Conservation (phyloP, 2,888 invertebrate species). For the Drosophila phalerata region DNA sequence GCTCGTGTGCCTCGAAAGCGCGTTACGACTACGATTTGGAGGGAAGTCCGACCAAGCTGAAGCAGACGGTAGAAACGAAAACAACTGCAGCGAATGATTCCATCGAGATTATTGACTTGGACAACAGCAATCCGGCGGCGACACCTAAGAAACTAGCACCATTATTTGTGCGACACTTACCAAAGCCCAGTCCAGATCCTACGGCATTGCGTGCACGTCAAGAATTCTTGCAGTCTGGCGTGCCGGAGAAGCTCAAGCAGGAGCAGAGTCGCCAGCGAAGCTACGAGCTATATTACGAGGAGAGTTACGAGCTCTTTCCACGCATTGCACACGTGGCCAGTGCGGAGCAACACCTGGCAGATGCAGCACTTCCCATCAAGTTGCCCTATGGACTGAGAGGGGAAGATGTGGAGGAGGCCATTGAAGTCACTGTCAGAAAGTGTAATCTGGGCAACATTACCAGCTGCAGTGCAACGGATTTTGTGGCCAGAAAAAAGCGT, state of each 20-base stretch:
- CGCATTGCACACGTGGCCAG: constrained; percentile 88
- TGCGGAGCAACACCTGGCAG: background rate
- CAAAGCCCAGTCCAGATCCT: constrained; percentile 88
- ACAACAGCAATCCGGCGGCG: constrained; percentile 65
- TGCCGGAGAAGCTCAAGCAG: constrained; percentile 88
- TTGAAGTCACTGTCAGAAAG: background rate
- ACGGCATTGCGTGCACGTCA: constrained; percentile 88
- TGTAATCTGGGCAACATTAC: constrained; percentile 57
- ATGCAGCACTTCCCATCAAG: background rate
- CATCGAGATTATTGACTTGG: constrained; percentile 77
- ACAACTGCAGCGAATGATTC: constrained; percentile 18
- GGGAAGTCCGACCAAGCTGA: constrained; percentile 66
- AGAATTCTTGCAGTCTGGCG: constrained; percentile 90
- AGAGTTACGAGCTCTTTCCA: constrained; percentile 87
- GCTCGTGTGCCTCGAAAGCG: constrained; percentile 81
- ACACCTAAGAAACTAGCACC: constrained; percentile 88
- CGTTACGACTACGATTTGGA: constrained; percentile 83
- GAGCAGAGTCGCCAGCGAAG: constrained; percentile 85
- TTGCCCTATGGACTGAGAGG: background rate
- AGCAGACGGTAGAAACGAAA: constrained; percentile 20
- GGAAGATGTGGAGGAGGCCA: background rate
- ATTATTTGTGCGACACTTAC: constrained; percentile 87
- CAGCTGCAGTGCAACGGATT: constrained; percentile 55
- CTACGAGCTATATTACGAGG: constrained; percentile 53
- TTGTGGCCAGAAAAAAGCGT: constrained; percentile 16